Evolutionary conservation across 2,797 vertebrate species (phyloP).

Genomic region (Australoheros facetus): DNA sequence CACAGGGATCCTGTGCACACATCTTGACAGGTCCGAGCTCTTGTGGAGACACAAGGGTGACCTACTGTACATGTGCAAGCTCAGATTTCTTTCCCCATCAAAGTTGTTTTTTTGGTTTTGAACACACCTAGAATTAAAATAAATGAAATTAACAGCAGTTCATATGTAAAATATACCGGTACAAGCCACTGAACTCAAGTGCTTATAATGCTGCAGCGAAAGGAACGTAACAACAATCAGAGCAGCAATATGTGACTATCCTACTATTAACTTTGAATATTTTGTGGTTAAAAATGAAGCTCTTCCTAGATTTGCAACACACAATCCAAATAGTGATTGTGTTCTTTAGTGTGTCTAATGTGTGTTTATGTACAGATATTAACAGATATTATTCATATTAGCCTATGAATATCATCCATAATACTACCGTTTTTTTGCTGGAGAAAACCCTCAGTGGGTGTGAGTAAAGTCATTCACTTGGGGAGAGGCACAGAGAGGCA

Average conservation of each 20-base stretch:
- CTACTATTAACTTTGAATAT: background rate
- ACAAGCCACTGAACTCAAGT: background rate
- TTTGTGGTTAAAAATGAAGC: background rate
- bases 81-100: no score
- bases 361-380: conserved; percentile 29
- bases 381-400: conserved; percentile 31
- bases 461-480: conserved; percentile 41
- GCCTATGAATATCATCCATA: conserved; percentile 20
- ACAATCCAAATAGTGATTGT: conserved; percentile 4
- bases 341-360: conserved; percentile 8
- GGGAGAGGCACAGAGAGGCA: conserved; percentile 20
- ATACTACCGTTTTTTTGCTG: conserved; percentile 16
- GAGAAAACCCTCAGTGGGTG: conserved; percentile 27
- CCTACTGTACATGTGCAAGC: no score
- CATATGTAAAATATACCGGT: background rate
- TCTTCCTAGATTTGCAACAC: background rate
- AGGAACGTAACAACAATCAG: background rate
- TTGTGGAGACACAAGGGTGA: no score
- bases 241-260: background rate
- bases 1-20: no score
- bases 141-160: background rate
- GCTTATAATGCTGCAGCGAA: background rate
- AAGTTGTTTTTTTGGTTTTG: background rate
- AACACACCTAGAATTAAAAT: conserved; percentile 13
- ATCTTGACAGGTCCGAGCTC: no score